Evolutionary conservation across 2,797 vertebrate genomes (phyloP).

Genomic region (Sebastes matsubarae): DNA sequence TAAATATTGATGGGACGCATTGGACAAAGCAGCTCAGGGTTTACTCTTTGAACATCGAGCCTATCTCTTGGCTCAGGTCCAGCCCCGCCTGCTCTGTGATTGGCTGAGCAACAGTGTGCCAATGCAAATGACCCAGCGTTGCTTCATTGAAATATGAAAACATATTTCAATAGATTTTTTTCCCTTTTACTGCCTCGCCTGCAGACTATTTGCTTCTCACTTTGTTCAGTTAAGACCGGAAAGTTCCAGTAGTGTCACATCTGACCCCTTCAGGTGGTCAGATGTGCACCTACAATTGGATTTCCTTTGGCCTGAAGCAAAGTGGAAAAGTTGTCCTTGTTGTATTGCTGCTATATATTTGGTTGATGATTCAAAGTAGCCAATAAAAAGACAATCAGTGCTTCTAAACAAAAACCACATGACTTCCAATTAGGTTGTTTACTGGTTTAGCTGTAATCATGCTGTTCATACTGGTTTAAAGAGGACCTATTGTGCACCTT

Average conservation of each 20-base stretch:
- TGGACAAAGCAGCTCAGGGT: conserved; percentile 45
- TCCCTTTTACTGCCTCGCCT: neutral
- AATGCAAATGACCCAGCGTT: neutral
- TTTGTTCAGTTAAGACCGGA: neutral
- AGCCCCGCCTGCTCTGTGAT: conserved; percentile 72
- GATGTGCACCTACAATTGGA: neutral
- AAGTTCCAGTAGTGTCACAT: neutral
- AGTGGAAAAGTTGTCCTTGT: neutral
- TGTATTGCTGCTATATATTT: neutral
- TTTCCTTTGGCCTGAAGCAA: neutral
- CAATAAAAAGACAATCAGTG: neutral
- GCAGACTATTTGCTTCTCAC: neutral
- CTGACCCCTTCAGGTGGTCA: neutral
- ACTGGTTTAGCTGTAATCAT: neutral
- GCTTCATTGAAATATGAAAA: conserved; percentile 1
- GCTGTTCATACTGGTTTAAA: neutral
- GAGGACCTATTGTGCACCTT: too few species aligned
- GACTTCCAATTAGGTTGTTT: neutral
- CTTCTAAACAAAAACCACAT: neutral
- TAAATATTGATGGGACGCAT: conserved; percentile 73
- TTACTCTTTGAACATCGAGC: conserved; percentile 69
- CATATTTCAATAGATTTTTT: neutral
- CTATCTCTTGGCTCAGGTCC: conserved; percentile 61
- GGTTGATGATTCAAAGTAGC: neutral
- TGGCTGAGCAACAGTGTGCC: conserved; percentile 46